Evolutionary conservation across 2,888 invertebrate genomes (phyloP).

Genomic region (Eilema griseolum): DNA sequence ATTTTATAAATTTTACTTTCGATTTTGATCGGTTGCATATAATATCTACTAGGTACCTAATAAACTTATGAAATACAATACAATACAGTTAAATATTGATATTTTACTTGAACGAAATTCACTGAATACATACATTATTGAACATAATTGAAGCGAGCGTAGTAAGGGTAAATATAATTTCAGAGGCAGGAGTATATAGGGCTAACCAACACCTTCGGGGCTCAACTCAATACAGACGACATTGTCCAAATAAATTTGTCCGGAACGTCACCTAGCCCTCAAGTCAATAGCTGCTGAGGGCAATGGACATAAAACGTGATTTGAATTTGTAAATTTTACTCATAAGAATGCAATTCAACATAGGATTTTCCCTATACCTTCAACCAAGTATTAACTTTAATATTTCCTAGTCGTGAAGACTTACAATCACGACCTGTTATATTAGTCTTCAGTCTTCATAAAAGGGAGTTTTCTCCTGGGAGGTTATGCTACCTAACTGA

Average conservation of each 20-base stretch:
- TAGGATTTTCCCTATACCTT: conserved; percentile 1
- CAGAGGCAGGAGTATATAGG: conserved; percentile 22
- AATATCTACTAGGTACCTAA: too few species aligned
- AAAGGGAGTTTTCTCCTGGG: not conserved
- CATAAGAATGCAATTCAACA: conserved; percentile 7
- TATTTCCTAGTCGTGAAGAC: conserved; percentile 2
- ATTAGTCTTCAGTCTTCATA: conserved; percentile 3
- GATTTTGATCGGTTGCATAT: too few species aligned
- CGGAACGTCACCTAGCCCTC: conserved; percentile 23
- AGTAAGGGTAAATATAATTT: conserved; percentile 25
- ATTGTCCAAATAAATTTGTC: too few species aligned
- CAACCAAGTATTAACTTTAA: conserved; percentile 1
- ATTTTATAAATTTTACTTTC: too few species aligned
- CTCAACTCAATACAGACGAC: too few species aligned
- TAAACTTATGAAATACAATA: too few species aligned
- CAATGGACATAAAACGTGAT: conserved; percentile 13
- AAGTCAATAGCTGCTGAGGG: conserved; percentile 6
- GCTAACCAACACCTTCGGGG: too few species aligned
- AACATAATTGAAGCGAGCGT: not conserved
- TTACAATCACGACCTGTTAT: conserved; percentile 7
- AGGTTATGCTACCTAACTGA: conserved; percentile 5
- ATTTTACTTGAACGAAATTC: not conserved
- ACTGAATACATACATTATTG: too few species aligned
- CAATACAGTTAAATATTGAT: not conserved
- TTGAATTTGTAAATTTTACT: conserved; percentile 12